Evolutionary conservation across 2,888 invertebrate genomes (phyloP).

Genomic region (Scrobipalpa atriplicella): DNA sequence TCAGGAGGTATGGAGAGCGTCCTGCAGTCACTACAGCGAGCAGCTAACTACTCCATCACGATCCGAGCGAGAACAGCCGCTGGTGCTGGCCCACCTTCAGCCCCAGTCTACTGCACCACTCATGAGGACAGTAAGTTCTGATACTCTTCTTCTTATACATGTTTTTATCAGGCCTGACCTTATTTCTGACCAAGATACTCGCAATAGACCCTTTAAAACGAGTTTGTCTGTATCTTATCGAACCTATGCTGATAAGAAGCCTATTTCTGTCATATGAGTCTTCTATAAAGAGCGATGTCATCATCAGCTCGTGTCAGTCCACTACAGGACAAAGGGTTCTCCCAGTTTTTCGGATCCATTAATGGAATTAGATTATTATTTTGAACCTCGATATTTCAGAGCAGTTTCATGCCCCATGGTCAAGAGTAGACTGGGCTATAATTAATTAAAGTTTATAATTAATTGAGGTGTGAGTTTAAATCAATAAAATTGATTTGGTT

Average conservation of each 20-base stretch:
- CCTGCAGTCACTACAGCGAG: constrained; percentile 88
- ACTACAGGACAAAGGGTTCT: not conserved
- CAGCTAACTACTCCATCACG: constrained; percentile 92
- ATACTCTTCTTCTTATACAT: not conserved
- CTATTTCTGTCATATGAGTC: too few relatives aligned
- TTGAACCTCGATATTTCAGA: too few relatives aligned
- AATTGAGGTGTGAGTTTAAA: too few relatives aligned
- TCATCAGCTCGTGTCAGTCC: too few relatives aligned
- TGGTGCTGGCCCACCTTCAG: constrained; percentile 90
- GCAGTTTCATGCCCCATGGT: too few relatives aligned
- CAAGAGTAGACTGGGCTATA: too few relatives aligned
- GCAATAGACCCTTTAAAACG: too few relatives aligned
- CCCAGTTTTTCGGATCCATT: not conserved
- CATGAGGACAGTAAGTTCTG: constrained; percentile 88
- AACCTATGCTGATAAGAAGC: too few relatives aligned
- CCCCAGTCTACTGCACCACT: constrained; percentile 88
- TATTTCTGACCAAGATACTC: too few relatives aligned
- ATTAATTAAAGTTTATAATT: too few relatives aligned
- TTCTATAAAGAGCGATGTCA: too few relatives aligned
- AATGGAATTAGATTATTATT: not conserved
- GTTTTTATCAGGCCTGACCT: not conserved
- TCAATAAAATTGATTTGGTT: constrained; percentile 28
- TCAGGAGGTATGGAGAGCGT: constrained; percentile 89
- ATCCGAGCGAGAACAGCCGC: constrained; percentile 91
- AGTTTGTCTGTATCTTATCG: too few relatives aligned